A percentile compares a stretch with the other conserved stretches of the same genome.
Conservation (phyloP, 1,140 invertebrate genomes). For the Vollenhovia emeryi region DNA sequence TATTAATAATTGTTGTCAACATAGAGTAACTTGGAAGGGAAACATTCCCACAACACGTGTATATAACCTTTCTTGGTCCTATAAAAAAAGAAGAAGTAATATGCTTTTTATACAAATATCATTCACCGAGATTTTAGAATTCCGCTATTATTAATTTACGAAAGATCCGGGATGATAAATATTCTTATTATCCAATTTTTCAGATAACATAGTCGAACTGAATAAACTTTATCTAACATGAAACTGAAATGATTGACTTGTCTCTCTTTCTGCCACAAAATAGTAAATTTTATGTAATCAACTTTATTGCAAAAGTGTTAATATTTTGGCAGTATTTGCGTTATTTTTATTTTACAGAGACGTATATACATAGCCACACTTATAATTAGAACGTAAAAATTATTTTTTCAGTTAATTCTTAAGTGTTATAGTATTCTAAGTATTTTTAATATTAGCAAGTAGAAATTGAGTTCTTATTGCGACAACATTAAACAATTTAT, state of each 20-base stretch:
- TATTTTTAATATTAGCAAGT: background rate
- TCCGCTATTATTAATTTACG: constrained; percentile 41
- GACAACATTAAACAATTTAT: background rate
- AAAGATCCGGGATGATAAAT: background rate
- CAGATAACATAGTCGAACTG: constrained; percentile 35
- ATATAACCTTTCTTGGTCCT: constrained; percentile 44
- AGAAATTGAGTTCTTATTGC: background rate
- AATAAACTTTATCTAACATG: constrained; percentile 45
- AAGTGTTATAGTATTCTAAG: background rate
- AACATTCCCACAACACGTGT: constrained; percentile 3
- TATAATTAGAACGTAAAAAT: background rate
- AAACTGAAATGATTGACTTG: constrained; percentile 30
- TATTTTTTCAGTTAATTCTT: constrained; percentile 9
- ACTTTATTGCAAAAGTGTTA: background rate
- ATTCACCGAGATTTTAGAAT: constrained; percentile 30
- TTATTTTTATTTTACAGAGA: background rate
- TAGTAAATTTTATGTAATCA: background rate
- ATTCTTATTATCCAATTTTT: constrained; percentile 36
- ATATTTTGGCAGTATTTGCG: background rate
- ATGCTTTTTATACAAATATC: constrained; percentile 54
- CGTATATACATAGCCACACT: too few relatives aligned
- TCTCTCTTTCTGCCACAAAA: constrained; percentile 19
- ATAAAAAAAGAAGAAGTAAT: constrained; percentile 39
- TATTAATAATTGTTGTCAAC: constrained; percentile 36
- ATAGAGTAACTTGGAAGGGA: constrained; percentile 32